These are phyloP conservation scores for Anarsia innoxiella DNA, from an alignment of 2,888 invertebrate genomes.

Conservation along the genomic window DNA sequence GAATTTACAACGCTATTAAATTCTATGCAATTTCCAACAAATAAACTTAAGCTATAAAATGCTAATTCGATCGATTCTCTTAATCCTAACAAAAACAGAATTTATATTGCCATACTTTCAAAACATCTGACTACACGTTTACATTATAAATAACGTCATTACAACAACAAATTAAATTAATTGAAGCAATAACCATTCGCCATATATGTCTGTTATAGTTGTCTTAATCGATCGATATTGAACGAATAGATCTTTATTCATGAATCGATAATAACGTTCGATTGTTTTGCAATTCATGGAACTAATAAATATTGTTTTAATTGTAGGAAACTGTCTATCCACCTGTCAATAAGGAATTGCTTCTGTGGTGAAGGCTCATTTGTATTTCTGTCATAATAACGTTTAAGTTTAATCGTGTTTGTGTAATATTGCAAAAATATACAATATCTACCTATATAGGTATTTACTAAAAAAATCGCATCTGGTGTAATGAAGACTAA, in stretches of 20 bases:
- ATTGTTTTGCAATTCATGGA: background rate
- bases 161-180: slow-evolving; percentile 15
- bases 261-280: slow-evolving; percentile 19
- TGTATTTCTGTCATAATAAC: too few relatives aligned
- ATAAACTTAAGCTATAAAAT: too few relatives aligned
- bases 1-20: too few relatives aligned
- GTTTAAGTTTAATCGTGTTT: background rate
- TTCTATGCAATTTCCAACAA: too few relatives aligned
- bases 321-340: slow-evolving; percentile 7
- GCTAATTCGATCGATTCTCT: too few relatives aligned
- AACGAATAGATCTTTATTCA: slow-evolving; percentile 29
- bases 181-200: slow-evolving; percentile 18
- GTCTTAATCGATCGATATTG: slow-evolving; percentile 21
- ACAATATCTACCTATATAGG: too few relatives aligned
- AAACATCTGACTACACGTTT: too few relatives aligned
- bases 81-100: too few relatives aligned
- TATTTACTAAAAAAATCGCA: too few relatives aligned
- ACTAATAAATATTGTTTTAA: slow-evolving; percentile 1
- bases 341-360: slow-evolving; percentile 20
- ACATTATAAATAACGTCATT: slow-evolving; percentile 12
- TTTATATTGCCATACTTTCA: too few relatives aligned
- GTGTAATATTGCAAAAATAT: background rate
- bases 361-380: too few relatives aligned
- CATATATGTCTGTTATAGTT: slow-evolving; percentile 21
- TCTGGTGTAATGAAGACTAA: too few relatives aligned